phyloP scores from a whole-genome alignment of 1,140 invertebrate species.

The Drosophila equinoxialis region DNA sequence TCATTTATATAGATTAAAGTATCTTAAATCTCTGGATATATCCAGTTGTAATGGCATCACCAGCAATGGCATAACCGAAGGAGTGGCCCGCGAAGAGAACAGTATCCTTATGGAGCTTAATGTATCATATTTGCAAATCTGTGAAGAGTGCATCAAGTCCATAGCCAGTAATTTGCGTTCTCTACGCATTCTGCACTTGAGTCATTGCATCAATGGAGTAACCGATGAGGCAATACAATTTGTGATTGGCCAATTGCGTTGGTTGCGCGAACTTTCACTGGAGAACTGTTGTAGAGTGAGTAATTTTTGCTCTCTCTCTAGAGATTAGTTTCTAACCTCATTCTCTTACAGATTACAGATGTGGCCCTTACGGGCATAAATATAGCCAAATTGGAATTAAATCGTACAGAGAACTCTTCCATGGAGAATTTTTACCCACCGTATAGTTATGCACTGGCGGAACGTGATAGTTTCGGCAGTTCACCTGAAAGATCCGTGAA shows the following conservation, averaged over 20 bases:
- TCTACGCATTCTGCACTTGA: slow-evolving; percentile 86
- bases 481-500: slow-evolving; percentile 72
- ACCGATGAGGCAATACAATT: slow-evolving; percentile 87
- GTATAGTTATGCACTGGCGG: slow-evolving; percentile 62
- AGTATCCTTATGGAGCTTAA: slow-evolving; percentile 84
- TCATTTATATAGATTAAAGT: slow-evolving; percentile 84
- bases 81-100: slow-evolving; percentile 84
- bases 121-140: slow-evolving; percentile 86
- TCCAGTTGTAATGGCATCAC: slow-evolving; percentile 87
- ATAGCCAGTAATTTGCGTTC: slow-evolving; percentile 85
- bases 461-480: slow-evolving; percentile 35
- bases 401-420: slow-evolving; percentile 42
- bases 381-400: slow-evolving; percentile 75
- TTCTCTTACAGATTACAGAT: slow-evolving; percentile 83
- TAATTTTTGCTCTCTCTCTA: background rate
- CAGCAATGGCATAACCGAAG: slow-evolving; percentile 85
- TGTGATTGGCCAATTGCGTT: slow-evolving; percentile 86
- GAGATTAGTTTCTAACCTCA: background rate
- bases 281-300: slow-evolving; percentile 87
- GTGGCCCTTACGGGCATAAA: slow-evolving; percentile 87
- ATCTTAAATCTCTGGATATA: slow-evolving; percentile 86
- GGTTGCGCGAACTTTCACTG: slow-evolving; percentile 86
- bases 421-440: slow-evolving; percentile 59
- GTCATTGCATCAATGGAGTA: slow-evolving; percentile 87
- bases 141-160: slow-evolving; percentile 85